These are phyloP conservation scores for Scaeva pyrastri DNA, from an alignment of 2,888 invertebrate species.

Conservation along the genomic window DNA sequence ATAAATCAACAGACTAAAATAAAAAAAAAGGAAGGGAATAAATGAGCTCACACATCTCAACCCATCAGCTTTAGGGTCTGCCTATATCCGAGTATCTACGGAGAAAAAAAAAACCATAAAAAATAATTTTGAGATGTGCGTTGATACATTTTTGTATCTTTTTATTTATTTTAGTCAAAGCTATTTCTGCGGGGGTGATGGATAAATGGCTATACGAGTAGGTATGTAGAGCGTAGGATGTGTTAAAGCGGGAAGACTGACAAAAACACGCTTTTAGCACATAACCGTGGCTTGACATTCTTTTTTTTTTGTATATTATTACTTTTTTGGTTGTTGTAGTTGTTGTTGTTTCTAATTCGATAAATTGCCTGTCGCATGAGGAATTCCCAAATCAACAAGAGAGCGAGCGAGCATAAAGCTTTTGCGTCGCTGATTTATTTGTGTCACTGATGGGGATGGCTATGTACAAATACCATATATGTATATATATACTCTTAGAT, in stretches of 20 bases:
- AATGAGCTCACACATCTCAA: constrained; percentile 22
- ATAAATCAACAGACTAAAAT: constrained; percentile 62
- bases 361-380: constrained; percentile 72
- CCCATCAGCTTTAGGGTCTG: background rate
- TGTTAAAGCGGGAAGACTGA: constrained; percentile 7
- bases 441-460: constrained; percentile 25
- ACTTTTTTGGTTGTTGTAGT: constrained; percentile 30
- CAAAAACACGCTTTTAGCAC: constrained; percentile 64
- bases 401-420: constrained; percentile 17
- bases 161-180: constrained; percentile 18
- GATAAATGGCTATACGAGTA: constrained; percentile 49
- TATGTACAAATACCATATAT: too few relatives aligned
- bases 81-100: too few relatives aligned
- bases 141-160: constrained; percentile 44
- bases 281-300: constrained; percentile 42
- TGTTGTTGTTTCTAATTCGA: constrained; percentile 54
- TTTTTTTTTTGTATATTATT: constrained; percentile 50
- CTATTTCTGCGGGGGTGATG: constrained; percentile 30
- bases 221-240: constrained; percentile 49
- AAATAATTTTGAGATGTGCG: constrained; percentile 39
- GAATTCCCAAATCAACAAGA: constrained; percentile 67
- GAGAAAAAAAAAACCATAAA: constrained; percentile 34
- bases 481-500: background rate
- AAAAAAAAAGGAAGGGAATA: constrained; percentile 6
- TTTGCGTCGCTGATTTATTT: constrained; percentile 49